Evolutionary conservation across 2,888 invertebrate species (phyloP).

Genomic region (Rhogogaster chlorosoma): DNA sequence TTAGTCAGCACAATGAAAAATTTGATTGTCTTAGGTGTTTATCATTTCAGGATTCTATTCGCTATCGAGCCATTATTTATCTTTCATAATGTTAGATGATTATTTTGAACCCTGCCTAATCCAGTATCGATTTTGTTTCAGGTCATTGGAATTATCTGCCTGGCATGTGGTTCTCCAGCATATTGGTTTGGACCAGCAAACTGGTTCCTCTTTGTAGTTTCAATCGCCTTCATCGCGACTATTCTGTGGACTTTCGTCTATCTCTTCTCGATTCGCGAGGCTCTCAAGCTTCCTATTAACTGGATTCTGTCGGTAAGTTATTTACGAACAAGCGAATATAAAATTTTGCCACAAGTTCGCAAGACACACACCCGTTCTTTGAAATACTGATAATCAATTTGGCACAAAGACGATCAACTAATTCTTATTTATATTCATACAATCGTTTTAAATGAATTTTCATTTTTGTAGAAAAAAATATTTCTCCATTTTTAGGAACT

Average conservation of each 20-base stretch:
- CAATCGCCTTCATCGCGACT: slow-evolving; percentile 90
- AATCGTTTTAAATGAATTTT: background rate
- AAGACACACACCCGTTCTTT: background rate
- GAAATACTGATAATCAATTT: slow-evolving; percentile 1
- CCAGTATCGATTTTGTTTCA: slow-evolving; percentile 78
- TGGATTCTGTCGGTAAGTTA: slow-evolving; percentile 90
- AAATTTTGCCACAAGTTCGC: background rate
- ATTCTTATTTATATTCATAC: background rate
- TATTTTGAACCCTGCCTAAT: background rate
- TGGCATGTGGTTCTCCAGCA: slow-evolving; percentile 89
- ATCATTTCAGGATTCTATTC: background rate
- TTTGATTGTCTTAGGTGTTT: background rate
- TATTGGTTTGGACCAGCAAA: slow-evolving; percentile 79
- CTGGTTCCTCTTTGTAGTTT: slow-evolving; percentile 93
- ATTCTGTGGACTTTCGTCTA: slow-evolving; percentile 91
- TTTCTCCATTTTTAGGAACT: slow-evolving; percentile 84
- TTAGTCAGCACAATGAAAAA: background rate
- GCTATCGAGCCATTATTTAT: too few species aligned
- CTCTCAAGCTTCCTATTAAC: slow-evolving; percentile 88
- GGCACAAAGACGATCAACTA: background rate
- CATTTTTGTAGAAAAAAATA: background rate
- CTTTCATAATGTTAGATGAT: background rate
- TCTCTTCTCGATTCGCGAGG: slow-evolving; percentile 89
- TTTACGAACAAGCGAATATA: background rate
- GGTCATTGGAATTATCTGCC: slow-evolving; percentile 91